Evolutionary conservation across 2,888 invertebrate genomes (phyloP).

Genomic region (Thyatira batis): DNA sequence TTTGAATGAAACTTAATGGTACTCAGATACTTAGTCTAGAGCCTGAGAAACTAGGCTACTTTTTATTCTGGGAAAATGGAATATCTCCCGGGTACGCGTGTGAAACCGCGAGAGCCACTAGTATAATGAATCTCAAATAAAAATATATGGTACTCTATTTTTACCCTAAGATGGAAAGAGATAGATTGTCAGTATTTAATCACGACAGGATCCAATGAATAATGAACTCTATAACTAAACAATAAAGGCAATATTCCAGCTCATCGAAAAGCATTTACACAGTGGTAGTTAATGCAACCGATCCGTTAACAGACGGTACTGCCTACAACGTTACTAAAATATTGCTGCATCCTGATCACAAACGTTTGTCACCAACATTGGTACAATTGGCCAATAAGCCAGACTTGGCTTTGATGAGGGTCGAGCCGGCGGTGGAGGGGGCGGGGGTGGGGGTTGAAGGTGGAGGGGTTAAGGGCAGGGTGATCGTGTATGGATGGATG

Average conservation of each 20-base stretch:
- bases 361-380: neutral
- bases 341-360: constrained; percentile 18
- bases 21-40: too few relatives aligned
- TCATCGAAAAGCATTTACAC: constrained; percentile 33
- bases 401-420: constrained; percentile 30
- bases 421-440: constrained; percentile 23
- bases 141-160: too few relatives aligned
- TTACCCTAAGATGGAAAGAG: too few relatives aligned
- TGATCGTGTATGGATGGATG: constrained; percentile 42
- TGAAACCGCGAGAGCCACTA: too few relatives aligned
- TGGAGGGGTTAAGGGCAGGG: constrained; percentile 12
- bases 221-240: constrained; percentile 7
- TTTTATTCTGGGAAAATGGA: too few relatives aligned
- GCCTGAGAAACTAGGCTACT: too few relatives aligned
- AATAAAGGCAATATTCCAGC: constrained; percentile 8
- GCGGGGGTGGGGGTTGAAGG: constrained; percentile 13
- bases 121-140: too few relatives aligned
- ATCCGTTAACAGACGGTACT: constrained; percentile 47
- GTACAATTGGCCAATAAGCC: neutral
- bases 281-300: constrained; percentile 38
- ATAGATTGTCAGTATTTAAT: too few relatives aligned
- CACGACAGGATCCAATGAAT: too few relatives aligned
- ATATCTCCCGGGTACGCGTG: too few relatives aligned
- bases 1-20: too few relatives aligned
- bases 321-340: constrained; percentile 41